Conservation (phyloP, 2,888 invertebrate genomes). For the Lysandra bellargus region DNA sequence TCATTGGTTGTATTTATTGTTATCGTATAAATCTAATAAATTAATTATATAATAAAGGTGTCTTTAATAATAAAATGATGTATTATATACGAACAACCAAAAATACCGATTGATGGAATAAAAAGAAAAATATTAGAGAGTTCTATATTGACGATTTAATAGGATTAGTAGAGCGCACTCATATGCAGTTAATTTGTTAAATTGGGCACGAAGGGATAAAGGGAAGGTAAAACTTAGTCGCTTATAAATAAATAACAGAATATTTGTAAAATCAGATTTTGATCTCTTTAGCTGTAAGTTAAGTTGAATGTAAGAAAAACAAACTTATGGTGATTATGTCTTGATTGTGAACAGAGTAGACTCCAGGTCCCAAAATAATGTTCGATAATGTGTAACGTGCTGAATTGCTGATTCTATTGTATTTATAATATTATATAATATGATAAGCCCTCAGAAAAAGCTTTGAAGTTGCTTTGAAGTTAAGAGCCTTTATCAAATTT, state of each 20-base stretch:
- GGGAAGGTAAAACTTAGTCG: not conserved
- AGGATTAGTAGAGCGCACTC: not conserved
- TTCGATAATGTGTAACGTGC: not conserved
- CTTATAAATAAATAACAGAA: not conserved
- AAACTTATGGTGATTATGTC: too few species aligned
- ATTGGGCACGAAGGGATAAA: not conserved
- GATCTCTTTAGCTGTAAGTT: too few species aligned
- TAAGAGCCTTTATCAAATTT: not conserved
- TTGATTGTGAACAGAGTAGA: not conserved
- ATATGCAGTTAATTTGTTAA: not conserved
- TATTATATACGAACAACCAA: too few species aligned
- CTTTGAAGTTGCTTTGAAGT: not conserved
- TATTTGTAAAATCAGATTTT: too few species aligned
- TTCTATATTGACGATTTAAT: not conserved
- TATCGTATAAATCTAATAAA: too few species aligned
- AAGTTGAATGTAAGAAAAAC: too few species aligned
- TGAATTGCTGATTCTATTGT: not conserved
- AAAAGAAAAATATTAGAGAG: not conserved
- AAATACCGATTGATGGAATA: too few species aligned
- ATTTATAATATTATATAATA: not conserved
- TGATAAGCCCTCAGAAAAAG: not conserved
- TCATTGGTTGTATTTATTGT: not conserved
- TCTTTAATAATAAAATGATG: too few species aligned
- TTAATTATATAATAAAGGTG: too few species aligned
- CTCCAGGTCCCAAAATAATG: not conserved